phyloP scores from a whole-genome alignment of 2,797 vertebrate species.

The Falco cherrug region DNA sequence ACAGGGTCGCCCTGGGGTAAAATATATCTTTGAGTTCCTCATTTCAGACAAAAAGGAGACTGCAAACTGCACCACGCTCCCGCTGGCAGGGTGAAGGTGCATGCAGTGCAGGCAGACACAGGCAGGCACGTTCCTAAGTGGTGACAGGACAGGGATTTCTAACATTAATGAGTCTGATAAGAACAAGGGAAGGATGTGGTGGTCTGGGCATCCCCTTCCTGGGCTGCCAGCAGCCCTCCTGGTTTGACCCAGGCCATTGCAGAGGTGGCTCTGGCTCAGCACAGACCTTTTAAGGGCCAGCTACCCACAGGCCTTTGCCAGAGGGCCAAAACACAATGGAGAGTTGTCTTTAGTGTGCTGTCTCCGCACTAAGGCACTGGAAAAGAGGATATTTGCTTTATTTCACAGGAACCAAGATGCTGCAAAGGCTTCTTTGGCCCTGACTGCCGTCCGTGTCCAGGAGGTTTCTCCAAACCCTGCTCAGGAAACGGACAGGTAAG shows the following conservation, averaged over 20 bases:
- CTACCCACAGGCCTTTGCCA: background rate
- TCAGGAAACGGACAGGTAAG: constrained; percentile 88
- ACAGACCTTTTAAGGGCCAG: background rate
- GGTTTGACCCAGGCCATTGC: background rate
- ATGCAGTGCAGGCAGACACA: rapidly evolving
- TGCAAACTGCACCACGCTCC: background rate
- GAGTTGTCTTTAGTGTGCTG: background rate
- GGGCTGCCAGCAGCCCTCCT: background rate
- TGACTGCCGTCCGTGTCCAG: constrained; percentile 87
- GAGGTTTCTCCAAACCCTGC: constrained; percentile 84
- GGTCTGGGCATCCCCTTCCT: background rate
- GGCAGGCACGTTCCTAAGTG: rapidly evolving
- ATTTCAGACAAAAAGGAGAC: background rate
- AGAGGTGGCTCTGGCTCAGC: background rate
- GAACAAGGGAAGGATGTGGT: background rate
- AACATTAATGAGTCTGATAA: background rate
- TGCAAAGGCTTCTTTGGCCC: constrained; percentile 91
- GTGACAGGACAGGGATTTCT: background rate
- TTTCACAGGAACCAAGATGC: constrained; percentile 82
- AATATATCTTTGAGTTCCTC: background rate
- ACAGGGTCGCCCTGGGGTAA: background rate
- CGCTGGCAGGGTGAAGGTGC: rapidly evolving
- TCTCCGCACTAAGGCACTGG: background rate
- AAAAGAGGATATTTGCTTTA: background rate
- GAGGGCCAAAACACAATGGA: background rate